Conservation (phyloP, 2,113 vertebrate genomes). For the Agelaius tricolor region DNA sequence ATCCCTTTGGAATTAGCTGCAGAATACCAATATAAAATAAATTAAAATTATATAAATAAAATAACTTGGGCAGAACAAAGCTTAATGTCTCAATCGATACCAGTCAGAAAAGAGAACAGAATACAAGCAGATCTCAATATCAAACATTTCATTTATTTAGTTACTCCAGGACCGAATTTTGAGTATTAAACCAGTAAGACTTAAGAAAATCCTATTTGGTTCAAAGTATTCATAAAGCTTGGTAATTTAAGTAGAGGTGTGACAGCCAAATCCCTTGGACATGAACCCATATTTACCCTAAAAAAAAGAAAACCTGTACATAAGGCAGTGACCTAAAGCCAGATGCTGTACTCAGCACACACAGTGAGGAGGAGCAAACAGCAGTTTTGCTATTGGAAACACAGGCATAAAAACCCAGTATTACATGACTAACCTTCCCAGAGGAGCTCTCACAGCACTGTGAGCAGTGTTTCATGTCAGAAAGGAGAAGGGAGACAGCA, state of each 20-base stretch:
- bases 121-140: background rate
- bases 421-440: background rate
- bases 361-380: background rate
- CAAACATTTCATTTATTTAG: background rate
- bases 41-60: slow-evolving; percentile 43
- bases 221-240: background rate
- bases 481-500: background rate
- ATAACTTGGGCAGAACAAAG: slow-evolving; percentile 1
- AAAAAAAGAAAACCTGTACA: background rate
- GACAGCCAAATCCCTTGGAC: background rate
- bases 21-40: slow-evolving; percentile 50
- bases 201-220: background rate
- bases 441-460: background rate
- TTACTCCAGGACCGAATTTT: background rate
- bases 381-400: background rate
- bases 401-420: background rate
- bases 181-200: background rate
- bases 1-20: slow-evolving; percentile 32
- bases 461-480: background rate
- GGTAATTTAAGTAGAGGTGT: background rate
- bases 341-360: background rate
- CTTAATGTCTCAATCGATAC: background rate
- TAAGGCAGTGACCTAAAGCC: background rate
- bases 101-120: background rate
- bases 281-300: background rate